Evolutionary conservation across 2,888 invertebrate species (phyloP).

Genomic region (Sesamia inferens): DNA sequence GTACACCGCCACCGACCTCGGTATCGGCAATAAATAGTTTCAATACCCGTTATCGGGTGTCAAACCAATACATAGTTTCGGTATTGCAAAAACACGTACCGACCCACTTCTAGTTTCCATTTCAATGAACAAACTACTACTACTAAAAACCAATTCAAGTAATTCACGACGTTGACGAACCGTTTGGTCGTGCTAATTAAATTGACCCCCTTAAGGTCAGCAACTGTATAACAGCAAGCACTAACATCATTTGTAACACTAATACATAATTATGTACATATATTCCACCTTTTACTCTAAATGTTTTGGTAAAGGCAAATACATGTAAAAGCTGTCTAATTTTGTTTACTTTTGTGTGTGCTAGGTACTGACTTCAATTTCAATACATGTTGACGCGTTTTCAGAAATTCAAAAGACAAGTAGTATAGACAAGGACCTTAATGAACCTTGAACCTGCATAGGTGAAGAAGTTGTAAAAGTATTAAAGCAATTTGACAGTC

Average conservation of each 20-base stretch:
- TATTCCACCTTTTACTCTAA: conserved; percentile 8
- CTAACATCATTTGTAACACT: conserved; percentile 29
- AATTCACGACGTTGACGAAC: conserved; percentile 12
- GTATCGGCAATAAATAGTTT: too few relatives aligned
- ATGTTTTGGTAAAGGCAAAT: conserved; percentile 4
- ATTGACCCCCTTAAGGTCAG: conserved; percentile 33
- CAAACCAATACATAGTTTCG: too few relatives aligned
- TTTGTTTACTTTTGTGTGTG: neutral
- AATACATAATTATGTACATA: neutral
- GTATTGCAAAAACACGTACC: too few relatives aligned
- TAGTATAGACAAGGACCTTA: neutral
- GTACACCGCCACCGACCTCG: too few relatives aligned
- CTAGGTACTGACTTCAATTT: too few relatives aligned
- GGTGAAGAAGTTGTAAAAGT: too few relatives aligned
- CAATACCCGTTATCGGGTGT: too few relatives aligned
- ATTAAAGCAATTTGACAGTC: too few relatives aligned
- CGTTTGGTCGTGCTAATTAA: conserved; percentile 39
- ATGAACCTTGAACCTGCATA: too few relatives aligned
- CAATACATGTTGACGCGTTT: neutral
- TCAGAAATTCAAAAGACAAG: too few relatives aligned
- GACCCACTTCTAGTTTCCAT: too few relatives aligned
- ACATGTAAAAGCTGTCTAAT: neutral
- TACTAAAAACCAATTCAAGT: neutral
- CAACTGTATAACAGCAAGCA: conserved; percentile 23
- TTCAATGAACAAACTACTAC: too few relatives aligned